These are phyloP conservation scores for Amblyjoppa proteus DNA, from an alignment of 2,888 invertebrate genomes.

Conservation along the genomic window DNA sequence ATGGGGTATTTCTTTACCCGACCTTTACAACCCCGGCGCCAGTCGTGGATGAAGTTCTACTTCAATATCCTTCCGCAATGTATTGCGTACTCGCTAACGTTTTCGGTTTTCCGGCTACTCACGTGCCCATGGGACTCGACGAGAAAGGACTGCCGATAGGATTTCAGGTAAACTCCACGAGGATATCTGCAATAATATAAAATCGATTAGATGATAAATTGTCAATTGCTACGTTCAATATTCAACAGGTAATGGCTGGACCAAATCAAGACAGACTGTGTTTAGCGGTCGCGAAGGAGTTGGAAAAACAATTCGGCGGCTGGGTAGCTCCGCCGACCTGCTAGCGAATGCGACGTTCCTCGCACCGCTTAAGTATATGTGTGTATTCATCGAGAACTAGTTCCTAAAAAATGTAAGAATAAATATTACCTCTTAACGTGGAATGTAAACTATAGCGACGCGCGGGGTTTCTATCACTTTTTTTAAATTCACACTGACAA, in stretches of 20 bases:
- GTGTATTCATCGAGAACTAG: too few species aligned
- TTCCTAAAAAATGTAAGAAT: background rate
- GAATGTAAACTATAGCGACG: background rate
- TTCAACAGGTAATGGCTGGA: constrained; percentile 89
- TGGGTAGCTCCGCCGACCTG: constrained; percentile 88
- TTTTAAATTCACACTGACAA: background rate
- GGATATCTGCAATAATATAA: background rate
- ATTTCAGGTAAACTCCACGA: constrained; percentile 87
- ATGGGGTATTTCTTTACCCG: constrained; percentile 87
- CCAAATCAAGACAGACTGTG: constrained; percentile 92
- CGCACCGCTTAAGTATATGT: too few species aligned
- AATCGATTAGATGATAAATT: background rate
- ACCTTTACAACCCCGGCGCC: constrained; percentile 85
- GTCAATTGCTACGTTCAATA: constrained; percentile 22
- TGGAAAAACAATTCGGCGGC: constrained; percentile 93
- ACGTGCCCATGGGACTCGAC: constrained; percentile 90
- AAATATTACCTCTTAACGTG: background rate
- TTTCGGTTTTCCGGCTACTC: constrained; percentile 91
- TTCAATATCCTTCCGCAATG: constrained; percentile 87
- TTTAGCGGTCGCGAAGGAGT: constrained; percentile 91
- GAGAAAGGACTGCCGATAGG: constrained; percentile 90
- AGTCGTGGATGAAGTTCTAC: constrained; percentile 86
- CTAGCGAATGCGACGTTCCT: background rate
- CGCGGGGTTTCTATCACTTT: background rate
- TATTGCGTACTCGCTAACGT: constrained; percentile 90